Base-by-base conservation (phyloP, 2,888 invertebrate species). In the Euphydryas editha region DNA sequence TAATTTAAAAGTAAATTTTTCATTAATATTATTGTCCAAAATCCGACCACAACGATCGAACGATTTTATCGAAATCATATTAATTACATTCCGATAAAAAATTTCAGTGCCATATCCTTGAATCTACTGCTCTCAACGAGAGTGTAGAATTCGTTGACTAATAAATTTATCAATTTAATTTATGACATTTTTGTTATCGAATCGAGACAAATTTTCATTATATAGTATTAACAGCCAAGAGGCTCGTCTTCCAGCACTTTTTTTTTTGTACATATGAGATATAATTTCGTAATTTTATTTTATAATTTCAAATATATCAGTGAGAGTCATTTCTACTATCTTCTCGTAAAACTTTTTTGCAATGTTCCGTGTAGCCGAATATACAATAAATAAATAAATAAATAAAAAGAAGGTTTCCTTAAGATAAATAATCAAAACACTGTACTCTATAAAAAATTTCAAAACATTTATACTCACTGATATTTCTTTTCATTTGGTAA, bases 171-270 rank as follows among this genome's bases (percentile, higher is more conserved):
- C 10, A 55, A 55, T 55, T 15, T 15, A 24, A 20, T 51, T 24
- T 21, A 24, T 51, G 49, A 51, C 24, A 51, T 51, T 51, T 51
- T 24, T 47, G n/a, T n/a, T 51, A 51, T 51, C 24, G 24, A 24
- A 51, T 51, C 24, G 21, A 24, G 21, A 51, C 17, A 15, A 15
- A 24, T 20, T 20, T 49, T 21, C 20, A 21, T 15, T 20, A 30
- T 24, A 30, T 51, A 55, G 59, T 65, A 55, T 59, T 55, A 65
- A 18, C 51, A 62, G n/a, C 17, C 54, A n/a, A 62, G 67, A 67
- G 67, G 67, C 67, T 67, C 42, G 54, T 59, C 58, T 66, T 66
- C 55, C 54, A 57, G 30, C 11, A 39, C 59, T 20, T n/a, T 21
- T 20, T n/a, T 21, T 59, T 18, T 67, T 62, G 55, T 62, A 65